Evolutionary conservation across 2,888 invertebrate species (phyloP).

Genomic region (Yponomeuta plumbellus): DNA sequence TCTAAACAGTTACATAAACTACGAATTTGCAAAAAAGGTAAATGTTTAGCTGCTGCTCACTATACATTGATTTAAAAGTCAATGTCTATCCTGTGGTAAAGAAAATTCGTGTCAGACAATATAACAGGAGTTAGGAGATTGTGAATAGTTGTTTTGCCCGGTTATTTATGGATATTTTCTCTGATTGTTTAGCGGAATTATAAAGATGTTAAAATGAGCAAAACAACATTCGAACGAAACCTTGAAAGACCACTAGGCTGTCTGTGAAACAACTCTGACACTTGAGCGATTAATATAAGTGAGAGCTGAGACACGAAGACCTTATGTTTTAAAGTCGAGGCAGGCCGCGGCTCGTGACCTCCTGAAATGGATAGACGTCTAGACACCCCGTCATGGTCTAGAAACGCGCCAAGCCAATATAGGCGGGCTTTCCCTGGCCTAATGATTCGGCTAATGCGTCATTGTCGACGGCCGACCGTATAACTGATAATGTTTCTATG

Average conservation of each 20-base stretch:
- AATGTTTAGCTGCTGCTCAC: too few species aligned
- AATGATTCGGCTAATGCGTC: constrained; percentile 7
- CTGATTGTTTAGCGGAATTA: too few species aligned
- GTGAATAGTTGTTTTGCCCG: too few species aligned
- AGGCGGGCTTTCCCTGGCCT: constrained; percentile 49
- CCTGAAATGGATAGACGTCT: constrained; percentile 60
- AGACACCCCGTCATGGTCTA: constrained; percentile 69
- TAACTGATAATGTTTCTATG: constrained; percentile 12
- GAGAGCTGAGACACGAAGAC: background rate
- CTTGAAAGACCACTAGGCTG: background rate
- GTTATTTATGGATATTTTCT: too few species aligned
- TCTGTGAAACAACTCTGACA: background rate
- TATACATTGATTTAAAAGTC: too few species aligned
- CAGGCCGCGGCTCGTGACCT: constrained; percentile 49
- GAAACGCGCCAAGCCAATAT: constrained; percentile 54
- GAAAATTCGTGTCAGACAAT: too few species aligned
- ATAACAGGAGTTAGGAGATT: too few species aligned
- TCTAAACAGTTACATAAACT: too few species aligned
- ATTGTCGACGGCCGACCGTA: constrained; percentile 1
- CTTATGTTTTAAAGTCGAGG: constrained; percentile 1
- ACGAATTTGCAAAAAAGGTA: too few species aligned
- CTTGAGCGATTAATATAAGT: background rate
- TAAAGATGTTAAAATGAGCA: too few species aligned
- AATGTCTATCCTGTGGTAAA: too few species aligned
- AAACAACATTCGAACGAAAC: too few species aligned